phyloP scores from a whole-genome alignment of 2,113 vertebrate species.

The Xiphophorus maculatus region DNA sequence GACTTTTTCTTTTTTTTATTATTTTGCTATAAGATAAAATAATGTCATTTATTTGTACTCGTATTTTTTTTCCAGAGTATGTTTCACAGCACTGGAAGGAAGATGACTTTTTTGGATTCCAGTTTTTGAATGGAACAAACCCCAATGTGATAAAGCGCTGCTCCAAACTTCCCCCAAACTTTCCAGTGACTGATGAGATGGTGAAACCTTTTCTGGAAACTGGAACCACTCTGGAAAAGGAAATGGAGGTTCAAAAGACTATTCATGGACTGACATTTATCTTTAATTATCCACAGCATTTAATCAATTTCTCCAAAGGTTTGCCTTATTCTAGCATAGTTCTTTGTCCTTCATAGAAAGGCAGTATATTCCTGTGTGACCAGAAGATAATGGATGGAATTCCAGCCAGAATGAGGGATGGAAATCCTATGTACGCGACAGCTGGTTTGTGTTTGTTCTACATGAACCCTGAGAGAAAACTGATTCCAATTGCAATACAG shows the following conservation, averaged over 20 bases:
- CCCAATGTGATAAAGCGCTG: constrained; percentile 86
- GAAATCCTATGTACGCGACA: constrained; percentile 53
- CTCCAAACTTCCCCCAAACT: constrained; percentile 82
- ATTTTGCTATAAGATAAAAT: no score
- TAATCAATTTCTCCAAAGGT: not conserved
- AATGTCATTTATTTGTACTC: not conserved
- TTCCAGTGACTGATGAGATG: constrained; percentile 89
- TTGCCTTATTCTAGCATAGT: not conserved
- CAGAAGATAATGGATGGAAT: constrained; percentile 79
- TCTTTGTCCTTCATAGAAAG: constrained; percentile 68
- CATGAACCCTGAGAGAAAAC: constrained; percentile 66
- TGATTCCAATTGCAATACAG: constrained; percentile 82
- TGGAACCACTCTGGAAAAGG: constrained; percentile 81
- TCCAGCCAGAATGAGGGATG: constrained; percentile 29
- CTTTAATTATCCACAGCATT: not conserved
- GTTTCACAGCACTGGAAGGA: constrained; percentile 78
- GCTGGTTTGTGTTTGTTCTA: constrained; percentile 77
- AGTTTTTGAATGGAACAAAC: constrained; percentile 90
- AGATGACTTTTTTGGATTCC: constrained; percentile 90
- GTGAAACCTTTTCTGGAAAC: constrained; percentile 81
- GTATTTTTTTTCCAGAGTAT: constrained; percentile 76
- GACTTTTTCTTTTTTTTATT: no score
- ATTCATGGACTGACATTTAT: not conserved
- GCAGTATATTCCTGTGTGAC: constrained; percentile 83
- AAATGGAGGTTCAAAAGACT: constrained; percentile 81